Evolutionary conservation across 1,140 invertebrate genomes (phyloP), one percentile per base, ranked within the genome.

Genomic region (Triops cancriformis): DNA sequence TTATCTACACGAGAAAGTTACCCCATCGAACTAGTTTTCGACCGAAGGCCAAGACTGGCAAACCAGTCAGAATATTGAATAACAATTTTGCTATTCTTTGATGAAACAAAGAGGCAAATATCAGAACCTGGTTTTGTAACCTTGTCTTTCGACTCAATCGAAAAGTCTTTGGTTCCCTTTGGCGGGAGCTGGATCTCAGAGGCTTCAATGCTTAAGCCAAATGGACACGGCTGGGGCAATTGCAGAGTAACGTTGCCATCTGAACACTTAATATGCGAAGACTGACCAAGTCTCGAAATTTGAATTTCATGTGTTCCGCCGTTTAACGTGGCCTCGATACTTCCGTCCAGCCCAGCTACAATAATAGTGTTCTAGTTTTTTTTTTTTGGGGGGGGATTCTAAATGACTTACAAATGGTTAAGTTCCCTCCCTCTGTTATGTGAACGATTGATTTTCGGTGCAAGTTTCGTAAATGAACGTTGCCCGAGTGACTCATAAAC

Each of bases 401-500:
- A 11, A 45, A 64, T 1, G 14, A 23, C 51, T 64, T 64, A 64
- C 51, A 64, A 18, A 64, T 23, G 14, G 51, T 64, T 64, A 64
- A 23, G 14, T 64, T 64, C 18, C 51, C 51, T 64, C 51, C n/a
- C 18, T 64, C 51, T 64, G 14, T 64, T 18, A 64, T 64, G 14
- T 64, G 51, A 64, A 64, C 51, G 9, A 64, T 14, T n/a, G 51
- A 64, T 23, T 64, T 64, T 23, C 51, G 14, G 23, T 64, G 51
- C 23, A 64, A 64, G 51, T 64, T 64, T 18, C 51, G 51, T 3
- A 64, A 23, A 18, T 64, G 14, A 23, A 64, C 51, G 51, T 64
- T 64, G 3, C 51, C 51, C 51, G 51, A 64, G 51, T n/a, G 51
- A 64, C 51, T 64, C 51, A 64, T 64, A 64, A 64, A 64, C 51